Conservation (phyloP, 2,888 invertebrate genomes). For the Ametastegia equiseti region DNA sequence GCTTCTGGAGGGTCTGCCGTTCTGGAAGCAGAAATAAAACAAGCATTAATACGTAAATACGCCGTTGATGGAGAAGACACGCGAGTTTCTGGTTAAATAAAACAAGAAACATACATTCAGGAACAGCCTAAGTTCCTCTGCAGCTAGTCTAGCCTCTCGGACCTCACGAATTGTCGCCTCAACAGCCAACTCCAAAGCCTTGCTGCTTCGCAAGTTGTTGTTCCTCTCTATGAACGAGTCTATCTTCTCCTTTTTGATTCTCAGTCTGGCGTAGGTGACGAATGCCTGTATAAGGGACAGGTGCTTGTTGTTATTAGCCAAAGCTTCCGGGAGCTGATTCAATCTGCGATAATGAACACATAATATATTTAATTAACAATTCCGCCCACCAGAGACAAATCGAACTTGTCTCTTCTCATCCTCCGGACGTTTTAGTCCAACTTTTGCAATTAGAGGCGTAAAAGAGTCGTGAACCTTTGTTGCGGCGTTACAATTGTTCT, state of each 20-base stretch:
- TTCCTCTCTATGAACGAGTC: conserved; percentile 59
- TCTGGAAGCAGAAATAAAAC: not conserved
- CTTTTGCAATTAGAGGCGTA: not conserved
- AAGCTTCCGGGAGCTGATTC: conserved; percentile 50
- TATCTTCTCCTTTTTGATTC: conserved; percentile 52
- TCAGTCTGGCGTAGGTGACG: conserved; percentile 56
- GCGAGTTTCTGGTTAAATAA: not conserved
- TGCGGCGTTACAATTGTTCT: conserved; percentile 42
- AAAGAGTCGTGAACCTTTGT: conserved; percentile 42
- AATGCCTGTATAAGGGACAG: conserved; percentile 58
- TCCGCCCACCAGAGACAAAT: conserved; percentile 30
- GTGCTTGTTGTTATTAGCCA: conserved; percentile 55
- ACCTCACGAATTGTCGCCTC: conserved; percentile 56
- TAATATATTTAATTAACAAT: conserved; percentile 39
- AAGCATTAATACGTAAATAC: too few relatives aligned
- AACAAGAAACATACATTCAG: not conserved
- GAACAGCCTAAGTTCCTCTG: conserved; percentile 51
- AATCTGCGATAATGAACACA: conserved; percentile 50
- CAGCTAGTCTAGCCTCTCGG: conserved; percentile 51
- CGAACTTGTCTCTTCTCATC: not conserved
- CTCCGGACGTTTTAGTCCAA: not conserved
- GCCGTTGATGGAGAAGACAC: too few relatives aligned
- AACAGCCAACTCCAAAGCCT: conserved; percentile 54
- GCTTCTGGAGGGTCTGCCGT: not conserved
- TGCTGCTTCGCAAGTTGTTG: conserved; percentile 57